A percentile compares a stretch with the other conserved stretches of the same genome.
These are phyloP conservation scores for Crioceris asparagi DNA, from an alignment of 2,888 invertebrate genomes.

Conservation along the genomic window DNA sequence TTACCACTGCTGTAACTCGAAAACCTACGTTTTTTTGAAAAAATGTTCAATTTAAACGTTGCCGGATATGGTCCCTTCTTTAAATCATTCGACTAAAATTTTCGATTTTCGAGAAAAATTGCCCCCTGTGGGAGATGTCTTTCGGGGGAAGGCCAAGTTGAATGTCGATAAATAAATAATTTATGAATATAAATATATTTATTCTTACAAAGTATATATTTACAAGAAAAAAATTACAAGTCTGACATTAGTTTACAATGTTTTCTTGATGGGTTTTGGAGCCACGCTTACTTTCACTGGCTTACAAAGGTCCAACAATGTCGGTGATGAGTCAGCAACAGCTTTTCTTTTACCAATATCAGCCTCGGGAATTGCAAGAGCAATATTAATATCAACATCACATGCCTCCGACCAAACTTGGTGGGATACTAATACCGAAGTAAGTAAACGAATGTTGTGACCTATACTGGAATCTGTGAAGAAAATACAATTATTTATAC, in stretches of 20 bases:
- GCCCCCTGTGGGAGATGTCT: no score
- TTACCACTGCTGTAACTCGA: no score
- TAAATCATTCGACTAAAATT: no score
- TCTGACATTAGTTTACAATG: constrained; percentile 23
- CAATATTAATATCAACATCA: constrained; percentile 76
- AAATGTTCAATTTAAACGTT: no score
- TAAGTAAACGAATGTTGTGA: constrained; percentile 59
- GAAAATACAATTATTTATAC: constrained; percentile 4
- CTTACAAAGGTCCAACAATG: constrained; percentile 70
- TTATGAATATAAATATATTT: no score
- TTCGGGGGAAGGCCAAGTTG: no score
- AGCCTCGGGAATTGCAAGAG: constrained; percentile 59
- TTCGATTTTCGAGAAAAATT: no score
- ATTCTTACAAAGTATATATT: no score
- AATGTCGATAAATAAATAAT: no score
- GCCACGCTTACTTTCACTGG: constrained; percentile 78
- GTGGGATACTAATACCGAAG: constrained; percentile 81
- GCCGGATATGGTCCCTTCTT: no score
- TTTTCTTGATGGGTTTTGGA: constrained; percentile 76
- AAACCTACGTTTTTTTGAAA: no score
- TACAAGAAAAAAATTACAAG: background rate
- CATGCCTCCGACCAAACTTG: constrained; percentile 90
- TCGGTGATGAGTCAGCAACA: constrained; percentile 41
- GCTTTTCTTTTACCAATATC: constrained; percentile 38
- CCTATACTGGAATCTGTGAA: constrained; percentile 44